Evolutionary conservation across 1,140 invertebrate genomes (phyloP), one percentile per base, ranked within the genome.

Genomic region (Chymomyza costata): DNA sequence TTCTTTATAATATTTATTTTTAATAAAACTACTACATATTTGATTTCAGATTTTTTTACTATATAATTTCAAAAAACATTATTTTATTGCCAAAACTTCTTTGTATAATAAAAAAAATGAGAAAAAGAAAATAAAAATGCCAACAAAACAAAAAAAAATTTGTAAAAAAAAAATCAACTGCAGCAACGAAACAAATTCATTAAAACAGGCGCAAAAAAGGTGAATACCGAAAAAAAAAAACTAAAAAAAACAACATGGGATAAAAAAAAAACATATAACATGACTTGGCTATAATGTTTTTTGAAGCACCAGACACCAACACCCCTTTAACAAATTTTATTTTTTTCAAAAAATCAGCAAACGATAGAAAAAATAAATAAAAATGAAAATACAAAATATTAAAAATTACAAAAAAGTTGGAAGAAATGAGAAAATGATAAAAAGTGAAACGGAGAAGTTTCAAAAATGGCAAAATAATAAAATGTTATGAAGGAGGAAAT

Each of bases 1-100:
- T 28, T 28, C 10, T 6, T 28, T 10, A 28, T 10, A 28, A 48
- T 25, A 28, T 28, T 14, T 48, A 14, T 47, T 57, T 61, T 45
- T 40, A 37, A 78, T 64, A 71, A 49, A 80, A n/a, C 55, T 61
- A 76, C 64, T 73, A 43, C 83, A 68, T 78, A 64, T 84, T 84
- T 84, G 82, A 84, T 84, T 84, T 84, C 82, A 84, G 82, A 84
- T 84, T 84, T 84, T 84, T 84, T 84, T 70, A 84, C 60, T 66
- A 63, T 74, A 81, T 83, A 65, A 84, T 84, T 84, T 84, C 82
- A 84, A 84, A 84, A 84, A 84, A 84, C 82, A 84, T 78, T 78
- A 78, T 84, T 84, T 74, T 57, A 81, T 82, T 84, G 76, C 82
- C 82, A 84, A 78, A 82, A 65, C 70, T 80, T 70, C 67, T 82